Conservation (phyloP, 2,888 invertebrate genomes). For the Apomyelois bistriatella region DNA sequence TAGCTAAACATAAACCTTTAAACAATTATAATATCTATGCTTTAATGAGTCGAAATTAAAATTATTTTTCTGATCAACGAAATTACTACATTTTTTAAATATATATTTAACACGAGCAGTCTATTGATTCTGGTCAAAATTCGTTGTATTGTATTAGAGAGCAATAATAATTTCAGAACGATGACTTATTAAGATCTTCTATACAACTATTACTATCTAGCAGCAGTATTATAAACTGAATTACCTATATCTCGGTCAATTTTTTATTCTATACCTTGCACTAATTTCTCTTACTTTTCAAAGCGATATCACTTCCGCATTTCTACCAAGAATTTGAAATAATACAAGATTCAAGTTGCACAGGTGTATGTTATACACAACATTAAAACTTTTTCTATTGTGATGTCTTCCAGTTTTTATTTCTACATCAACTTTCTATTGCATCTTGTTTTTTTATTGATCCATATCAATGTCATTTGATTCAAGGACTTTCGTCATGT, state of each 20-base stretch:
- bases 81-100: too few relatives aligned
- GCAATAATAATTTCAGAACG: too few relatives aligned
- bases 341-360: slow-evolving; percentile 3
- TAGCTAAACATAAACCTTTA: too few relatives aligned
- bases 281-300: slow-evolving; percentile 8
- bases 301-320: slow-evolving; percentile 13
- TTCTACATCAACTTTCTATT: neutral
- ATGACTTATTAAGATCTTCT: too few relatives aligned
- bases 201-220: neutral
- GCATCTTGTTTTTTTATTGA: neutral
- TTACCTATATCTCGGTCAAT: neutral
- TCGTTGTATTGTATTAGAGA: too few relatives aligned
- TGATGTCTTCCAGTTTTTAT: slow-evolving; percentile 1
- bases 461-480: neutral
- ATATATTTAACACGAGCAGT: too few relatives aligned
- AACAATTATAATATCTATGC: too few relatives aligned
- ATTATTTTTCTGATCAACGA: too few relatives aligned
- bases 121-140: too few relatives aligned
- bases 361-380: neutral
- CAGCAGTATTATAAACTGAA: neutral
- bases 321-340: slow-evolving; percentile 6
- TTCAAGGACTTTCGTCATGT: neutral
- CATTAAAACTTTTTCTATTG: slow-evolving; percentile 4
- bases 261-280: neutral
- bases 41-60: too few relatives aligned